These are phyloP conservation scores for Eriocheir sinensis DNA, from an alignment of 1,140 invertebrate species.

Conservation along the genomic window DNA sequence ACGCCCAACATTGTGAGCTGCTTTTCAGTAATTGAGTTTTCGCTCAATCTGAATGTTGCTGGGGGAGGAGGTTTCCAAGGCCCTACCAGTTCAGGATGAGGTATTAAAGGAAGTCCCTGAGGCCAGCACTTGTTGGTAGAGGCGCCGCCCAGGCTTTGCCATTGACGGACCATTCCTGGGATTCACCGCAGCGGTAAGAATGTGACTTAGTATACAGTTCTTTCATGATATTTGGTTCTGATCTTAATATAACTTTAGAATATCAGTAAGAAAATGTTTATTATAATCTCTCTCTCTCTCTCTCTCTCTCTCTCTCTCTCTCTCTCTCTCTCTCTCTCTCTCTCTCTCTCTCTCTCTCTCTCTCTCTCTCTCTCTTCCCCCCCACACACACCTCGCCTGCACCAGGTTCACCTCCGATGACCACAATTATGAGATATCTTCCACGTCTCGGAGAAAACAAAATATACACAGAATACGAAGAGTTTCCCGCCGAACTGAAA, in stretches of 20 bases:
- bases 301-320: constrained; percentile 9
- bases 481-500: neutral
- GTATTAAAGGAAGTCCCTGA: neutral
- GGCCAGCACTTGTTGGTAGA: neutral
- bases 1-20: constrained; percentile 42
- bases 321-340: constrained; percentile 58
- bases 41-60: constrained; percentile 45
- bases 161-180: neutral
- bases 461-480: neutral
- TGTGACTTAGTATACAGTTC: too few relatives aligned
- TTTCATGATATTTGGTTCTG: too few relatives aligned
- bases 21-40: constrained; percentile 61
- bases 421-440: constrained; percentile 26
- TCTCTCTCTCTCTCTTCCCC: constrained; percentile 63
- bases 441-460: constrained; percentile 2
- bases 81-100: neutral
- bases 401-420: neutral
- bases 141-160: neutral
- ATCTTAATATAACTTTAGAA: neutral
- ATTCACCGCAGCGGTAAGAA: neutral
- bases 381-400: neutral
- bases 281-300: too few relatives aligned
- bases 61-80: neutral
- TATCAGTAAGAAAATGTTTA: neutral
- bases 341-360: constrained; percentile 51